Evolutionary conservation across 2,888 invertebrate species (phyloP), one percentile per base, ranked within the genome.

Genomic region (Nephrotoma appendiculata): DNA sequence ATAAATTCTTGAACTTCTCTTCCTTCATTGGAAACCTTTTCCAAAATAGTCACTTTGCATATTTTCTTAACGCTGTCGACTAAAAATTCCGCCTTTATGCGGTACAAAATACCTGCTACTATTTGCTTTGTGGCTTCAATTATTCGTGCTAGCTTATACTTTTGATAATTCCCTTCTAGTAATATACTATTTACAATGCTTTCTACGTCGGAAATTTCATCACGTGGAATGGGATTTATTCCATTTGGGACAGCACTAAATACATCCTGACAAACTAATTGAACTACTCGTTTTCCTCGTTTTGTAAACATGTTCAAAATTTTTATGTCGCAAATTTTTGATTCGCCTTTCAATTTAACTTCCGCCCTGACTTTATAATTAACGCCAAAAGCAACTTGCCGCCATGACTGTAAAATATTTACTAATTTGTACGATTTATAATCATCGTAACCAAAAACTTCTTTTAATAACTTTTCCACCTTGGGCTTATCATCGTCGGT

Each of bases 41-140:
- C 44, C 44, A 44, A 44, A 5, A 44, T 44, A 9, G 1, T 5
- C 44, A 44, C 44, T 4, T 44, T 11, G 5, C 44, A 44, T 44
- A 44, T 44, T 44, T 44, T 44, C 44, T 44, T 6, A 44, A 44
- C 44, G 6, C 44, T 5, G 2, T 94, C 93, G 83, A 92, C 92
- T 11, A 93, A 94, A 9, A 95, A 90, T 88, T 93, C 92, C 86
- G 94, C 93, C 88, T 93, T 92, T 84, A 96, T 93, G 89, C 92
- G 93, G 42, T 93, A 94, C 86, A 93, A 89, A 44, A 90, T 88
- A 19, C 95, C 95, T 85, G 93, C 91, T 5, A 94, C 93, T 11
- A 93, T 89, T 90, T 94, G 92, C 41, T 90, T 90, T 0, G 92
- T 90, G 11, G 93, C 93, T 1, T 92, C 91, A 86, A 90, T 90